Base-by-base conservation (phyloP, 2,797 vertebrate genomes). In the Ambastaia sidthimunki region DNA sequence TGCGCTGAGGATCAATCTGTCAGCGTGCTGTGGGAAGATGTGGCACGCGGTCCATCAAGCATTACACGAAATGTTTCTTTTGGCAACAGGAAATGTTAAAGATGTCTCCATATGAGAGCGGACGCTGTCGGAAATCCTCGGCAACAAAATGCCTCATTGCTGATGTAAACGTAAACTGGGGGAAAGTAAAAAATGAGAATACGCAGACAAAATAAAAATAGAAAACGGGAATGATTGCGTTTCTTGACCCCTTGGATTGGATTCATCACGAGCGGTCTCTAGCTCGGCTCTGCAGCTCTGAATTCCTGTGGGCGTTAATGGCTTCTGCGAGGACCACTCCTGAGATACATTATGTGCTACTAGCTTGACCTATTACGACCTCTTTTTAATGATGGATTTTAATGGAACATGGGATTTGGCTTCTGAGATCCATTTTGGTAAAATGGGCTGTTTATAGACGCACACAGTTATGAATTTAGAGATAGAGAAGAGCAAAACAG, bases 51-150 rank as follows among this genome's bases (percentile, higher is more conserved):
- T 73, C n/a, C 54, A 76, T 72, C 74, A 59, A 63, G 47, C 65
- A 25, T 60, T 41, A 16, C 55, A 2, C 52, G 19, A 10, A 83
- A 71, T 85, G 62, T 83, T 83, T 72, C 62, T 83, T 63, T 83
- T 85, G 75, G 81, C 76, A n/a, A 18, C 0, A 0, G 23, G 41
- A 50, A 62, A 74, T 44, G 34, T 78, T 52, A 34, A 76, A 82
- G 71, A 70, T 63, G 52, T 74, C 81, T 74, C 65, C 68, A 28
- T 63, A 52, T 55, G 59, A 47, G 54, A 69, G 71, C 1, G 34
- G 47, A 68, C 28, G 23, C 41, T 71, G 50, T 74, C 55, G 28
- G 74, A 76, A 80, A 73, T 74, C 54, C 21, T 41, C 73, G 57
- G 71, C 74, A 78, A 41, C 63, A 55, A 52, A 78, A 67, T 77